These are phyloP conservation scores for Coenonympha arcania DNA, from an alignment of 2,888 invertebrate genomes.

Conservation along the genomic window DNA sequence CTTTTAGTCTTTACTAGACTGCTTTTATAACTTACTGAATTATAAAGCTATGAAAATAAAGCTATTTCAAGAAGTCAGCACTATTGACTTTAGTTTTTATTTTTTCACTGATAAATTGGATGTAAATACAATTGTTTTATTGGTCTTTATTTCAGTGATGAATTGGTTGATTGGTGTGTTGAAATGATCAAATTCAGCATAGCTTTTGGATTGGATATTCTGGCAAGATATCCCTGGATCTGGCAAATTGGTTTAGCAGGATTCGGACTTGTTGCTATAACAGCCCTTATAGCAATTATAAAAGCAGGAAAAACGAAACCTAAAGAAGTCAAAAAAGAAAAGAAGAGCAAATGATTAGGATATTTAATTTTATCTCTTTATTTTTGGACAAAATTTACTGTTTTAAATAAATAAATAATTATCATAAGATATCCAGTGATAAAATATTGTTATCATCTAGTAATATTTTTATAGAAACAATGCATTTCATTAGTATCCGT, in stretches of 20 bases:
- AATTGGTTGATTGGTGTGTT: constrained; percentile 64
- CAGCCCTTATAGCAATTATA: constrained; percentile 62
- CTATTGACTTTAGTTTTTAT: too few relatives aligned
- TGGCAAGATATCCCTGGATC: constrained; percentile 62
- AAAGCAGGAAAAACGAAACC: constrained; percentile 59
- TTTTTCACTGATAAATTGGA: too few relatives aligned
- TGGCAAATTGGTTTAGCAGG: constrained; percentile 66
- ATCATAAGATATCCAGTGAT: background rate
- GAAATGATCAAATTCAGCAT: constrained; percentile 54
- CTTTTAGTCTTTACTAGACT: too few relatives aligned
- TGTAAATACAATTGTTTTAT: too few relatives aligned
- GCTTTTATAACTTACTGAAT: too few relatives aligned
- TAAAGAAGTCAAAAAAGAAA: constrained; percentile 61
- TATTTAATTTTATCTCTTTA: too few relatives aligned
- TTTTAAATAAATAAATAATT: background rate
- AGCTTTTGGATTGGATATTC: constrained; percentile 49
- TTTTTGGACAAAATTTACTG: too few relatives aligned
- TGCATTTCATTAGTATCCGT: constrained; percentile 5
- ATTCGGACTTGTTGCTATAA: constrained; percentile 66
- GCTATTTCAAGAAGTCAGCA: too few relatives aligned
- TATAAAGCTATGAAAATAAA: too few relatives aligned
- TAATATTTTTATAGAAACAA: background rate
- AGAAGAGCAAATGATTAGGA: constrained; percentile 56
- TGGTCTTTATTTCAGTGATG: constrained; percentile 66
- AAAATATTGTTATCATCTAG: background rate